Evolutionary conservation across 2,888 invertebrate species (phyloP).

Genomic region (Oscheius sp.): DNA sequence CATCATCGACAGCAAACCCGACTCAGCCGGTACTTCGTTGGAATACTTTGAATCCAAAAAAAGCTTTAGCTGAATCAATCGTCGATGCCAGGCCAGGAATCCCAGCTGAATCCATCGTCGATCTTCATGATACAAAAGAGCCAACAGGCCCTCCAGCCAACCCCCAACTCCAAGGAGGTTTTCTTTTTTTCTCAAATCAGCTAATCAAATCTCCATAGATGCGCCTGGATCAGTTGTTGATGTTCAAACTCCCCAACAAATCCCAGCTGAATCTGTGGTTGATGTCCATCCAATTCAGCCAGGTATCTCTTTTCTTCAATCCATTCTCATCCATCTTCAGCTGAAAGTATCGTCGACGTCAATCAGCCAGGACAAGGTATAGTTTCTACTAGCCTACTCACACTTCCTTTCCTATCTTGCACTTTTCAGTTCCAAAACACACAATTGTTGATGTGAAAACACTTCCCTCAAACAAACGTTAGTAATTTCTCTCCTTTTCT

Average conservation of each 20-base stretch:
- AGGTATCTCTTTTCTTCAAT: not conserved
- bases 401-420: not conserved
- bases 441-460: too few relatives aligned
- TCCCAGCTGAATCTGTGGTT: not conserved
- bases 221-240: not conserved
- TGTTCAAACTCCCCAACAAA: too few relatives aligned
- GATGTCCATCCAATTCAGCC: constrained; percentile 10
- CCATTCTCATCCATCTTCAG: too few relatives aligned
- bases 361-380: not conserved
- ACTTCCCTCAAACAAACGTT: too few relatives aligned
- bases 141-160: too few relatives aligned
- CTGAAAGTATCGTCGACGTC: not conserved
- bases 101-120: constrained; percentile 7
- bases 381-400: not conserved
- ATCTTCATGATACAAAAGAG: not conserved
- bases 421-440: not conserved
- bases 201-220: too few relatives aligned
- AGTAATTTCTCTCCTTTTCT: too few relatives aligned
- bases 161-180: too few relatives aligned
- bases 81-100: not conserved
- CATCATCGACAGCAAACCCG: not conserved
- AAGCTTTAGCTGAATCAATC: not conserved
- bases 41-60: not conserved
- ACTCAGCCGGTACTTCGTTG: too few relatives aligned
- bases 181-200: too few relatives aligned